These are phyloP conservation scores for Lasioglossum malachurum DNA, from an alignment of 2,888 invertebrate genomes.

Conservation along the genomic window DNA sequence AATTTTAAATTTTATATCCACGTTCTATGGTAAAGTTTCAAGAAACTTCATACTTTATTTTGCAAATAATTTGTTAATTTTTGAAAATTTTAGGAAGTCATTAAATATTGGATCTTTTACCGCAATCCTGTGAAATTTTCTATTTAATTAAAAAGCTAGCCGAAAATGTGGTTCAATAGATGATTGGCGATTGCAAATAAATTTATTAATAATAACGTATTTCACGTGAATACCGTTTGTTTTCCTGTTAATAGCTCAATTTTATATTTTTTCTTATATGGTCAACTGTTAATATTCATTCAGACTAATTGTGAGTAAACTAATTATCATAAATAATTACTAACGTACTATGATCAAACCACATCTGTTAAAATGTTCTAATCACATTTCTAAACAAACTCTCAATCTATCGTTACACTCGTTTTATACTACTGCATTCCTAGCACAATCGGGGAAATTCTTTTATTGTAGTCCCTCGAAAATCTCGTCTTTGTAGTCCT, in stretches of 20 bases:
- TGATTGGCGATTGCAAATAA: not conserved
- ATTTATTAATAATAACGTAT: not conserved
- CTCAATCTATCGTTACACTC: constrained; percentile 1
- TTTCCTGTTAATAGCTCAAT: not conserved
- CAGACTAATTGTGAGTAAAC: not conserved
- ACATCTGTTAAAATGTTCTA: constrained; percentile 19
- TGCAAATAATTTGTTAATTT: not conserved
- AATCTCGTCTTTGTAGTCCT: not conserved
- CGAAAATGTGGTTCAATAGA: not conserved
- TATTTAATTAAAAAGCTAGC: not conserved
- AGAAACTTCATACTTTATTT: not conserved
- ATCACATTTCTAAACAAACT: not conserved
- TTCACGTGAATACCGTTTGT: not conserved
- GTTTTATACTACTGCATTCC: constrained; percentile 15
- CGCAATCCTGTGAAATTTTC: not conserved
- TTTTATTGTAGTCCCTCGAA: not conserved
- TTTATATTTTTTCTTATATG: not conserved
- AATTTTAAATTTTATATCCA: not conserved
- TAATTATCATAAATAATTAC: constrained; percentile 2
- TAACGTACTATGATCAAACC: not conserved
- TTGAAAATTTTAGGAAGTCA: not conserved
- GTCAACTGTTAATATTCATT: constrained; percentile 4
- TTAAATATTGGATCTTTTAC: not conserved
- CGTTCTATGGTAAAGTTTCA: not conserved
- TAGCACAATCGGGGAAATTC: not conserved